phyloP scores from a whole-genome alignment of 2,797 vertebrate species.

The Dipus sagitta region DNA sequence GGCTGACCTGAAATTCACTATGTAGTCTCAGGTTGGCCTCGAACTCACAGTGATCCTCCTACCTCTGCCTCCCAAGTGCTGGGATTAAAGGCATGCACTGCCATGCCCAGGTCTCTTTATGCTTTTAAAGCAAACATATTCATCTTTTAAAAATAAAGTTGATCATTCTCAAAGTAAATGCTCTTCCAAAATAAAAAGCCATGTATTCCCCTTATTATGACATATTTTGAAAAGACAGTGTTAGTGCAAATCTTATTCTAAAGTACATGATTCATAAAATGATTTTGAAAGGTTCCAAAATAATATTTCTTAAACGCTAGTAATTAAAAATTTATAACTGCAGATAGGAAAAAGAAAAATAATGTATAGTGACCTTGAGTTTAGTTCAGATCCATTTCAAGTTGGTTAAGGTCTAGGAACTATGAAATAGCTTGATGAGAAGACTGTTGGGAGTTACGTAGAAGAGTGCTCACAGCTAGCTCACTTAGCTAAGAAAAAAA shows the following conservation, averaged over 20 bases:
- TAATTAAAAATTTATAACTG: background rate
- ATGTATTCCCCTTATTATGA: background rate
- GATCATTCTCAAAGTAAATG: background rate
- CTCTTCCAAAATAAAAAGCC: background rate
- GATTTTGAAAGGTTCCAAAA: constrained; percentile 28
- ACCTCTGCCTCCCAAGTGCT: too few relatives aligned
- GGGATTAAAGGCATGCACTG: too few relatives aligned
- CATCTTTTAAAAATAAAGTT: background rate
- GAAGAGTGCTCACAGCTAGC: constrained; percentile 48
- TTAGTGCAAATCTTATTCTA: constrained; percentile 33
- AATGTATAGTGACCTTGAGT: constrained; percentile 10
- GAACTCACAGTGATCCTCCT: too few relatives aligned
- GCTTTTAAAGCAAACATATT: background rate
- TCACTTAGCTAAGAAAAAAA: constrained; percentile 39
- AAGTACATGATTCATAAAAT: constrained; percentile 3
- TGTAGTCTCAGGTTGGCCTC: too few relatives aligned
- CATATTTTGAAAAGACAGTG: background rate
- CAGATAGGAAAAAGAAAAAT: background rate
- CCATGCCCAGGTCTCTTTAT: too few relatives aligned
- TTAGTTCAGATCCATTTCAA: constrained; percentile 33
- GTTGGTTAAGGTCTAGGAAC: constrained; percentile 7
- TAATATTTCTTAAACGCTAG: constrained; percentile 8
- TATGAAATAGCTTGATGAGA: constrained; percentile 20
- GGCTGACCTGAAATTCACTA: too few relatives aligned
- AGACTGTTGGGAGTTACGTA: background rate